Base-by-base conservation (phyloP, 2,888 invertebrate genomes). In the Toxonevra muliebris region DNA sequence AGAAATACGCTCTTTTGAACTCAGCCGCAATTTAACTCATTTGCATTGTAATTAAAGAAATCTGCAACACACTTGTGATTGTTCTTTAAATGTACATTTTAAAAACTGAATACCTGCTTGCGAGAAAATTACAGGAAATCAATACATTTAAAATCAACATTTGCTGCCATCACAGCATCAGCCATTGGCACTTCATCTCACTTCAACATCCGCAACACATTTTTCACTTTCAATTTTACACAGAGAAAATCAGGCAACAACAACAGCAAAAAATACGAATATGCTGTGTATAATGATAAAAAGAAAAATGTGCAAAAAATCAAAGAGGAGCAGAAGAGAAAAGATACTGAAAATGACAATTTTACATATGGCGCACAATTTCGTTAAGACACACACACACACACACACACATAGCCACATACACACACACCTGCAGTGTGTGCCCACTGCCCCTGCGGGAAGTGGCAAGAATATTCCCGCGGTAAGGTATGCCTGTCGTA, bases 151-250 rank as follows among this genome's bases (percentile, higher is more conserved):
- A 53, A 78, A 78, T 78, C 76, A 77, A 71, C 71, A 30, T 30
- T 30, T 30, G 74, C 48, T 68, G 55, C 70, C 62, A 61, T 57
- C 40, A 59, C 2, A 20, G 19, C 60, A 43, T 48, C 43, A 63
- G 66, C 42, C 77, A 78, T 78, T 79, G 78, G 72, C 79, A 79
- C 77, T 77, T 77, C 77, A 79, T 78, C 77, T 75, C 76, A 45
- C 17, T 43, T 30, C n/a, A 77, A 76, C 77, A 79, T 77, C 77
- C 78, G 76, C 73, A 76, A 75, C 68, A 75, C 78, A 79, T 79
- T 79, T 79, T 79, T 79, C 78, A 79, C 78, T 79, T 79, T 79
- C 79, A 79, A 78, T 79, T 79, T 77, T n/a, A n/a, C 73, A 65
- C 15, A n/a, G 55, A 45, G 65, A 69, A 66, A 69, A 59, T 65